Evolutionary conservation across 2,797 vertebrate genomes (phyloP), one percentile per base, ranked within the genome.

Genomic region (Aulostomus chinensis): DNA sequence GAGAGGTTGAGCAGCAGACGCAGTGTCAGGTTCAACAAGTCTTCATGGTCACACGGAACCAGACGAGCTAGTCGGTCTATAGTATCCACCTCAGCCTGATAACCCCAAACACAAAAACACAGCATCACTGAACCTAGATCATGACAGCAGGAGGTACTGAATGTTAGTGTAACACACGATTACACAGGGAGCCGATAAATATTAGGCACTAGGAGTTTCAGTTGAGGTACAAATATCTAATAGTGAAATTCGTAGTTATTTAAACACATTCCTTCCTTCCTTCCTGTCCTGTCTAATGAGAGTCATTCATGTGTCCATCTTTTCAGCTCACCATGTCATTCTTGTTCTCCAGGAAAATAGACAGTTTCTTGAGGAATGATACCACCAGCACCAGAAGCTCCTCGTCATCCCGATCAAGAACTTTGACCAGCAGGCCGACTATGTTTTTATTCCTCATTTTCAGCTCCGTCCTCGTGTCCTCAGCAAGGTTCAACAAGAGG

Each of bases 391-490:
- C 93, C 43, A 98, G 91, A 58, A 99, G 90, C 80, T 99, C 97
- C 64, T 94, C 93, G n/a, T 97, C 96, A 3, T 98, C 94, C 15
- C 97, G 86, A 8, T 97, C 95, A 22, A 99, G 89, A 0, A 96
- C 94, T 83, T 95, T 96, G 69, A 98, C 97, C 73, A 99, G 73
- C 84, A 97, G 91, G n/a, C 93, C 94, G 2, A 99, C 96, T 9
- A 99, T 96, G 69, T 97, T 98, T 84, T 98, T 98, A 70, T 99
- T 99, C 56, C 97, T 93, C 96, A 99, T 99, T 91, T 99, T 99
- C 84, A 98, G 84, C 69, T 99, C 97, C 1, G 94, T 99, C 39
- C 95, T 93, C 0, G 95, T 96, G 61, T 99, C 97, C 72, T 98
- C 96, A 5, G 97, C 95, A 1, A 99, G 92, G 81, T 98, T 99